Conservation (phyloP, 2,113 vertebrate species). For the Prunella fulvescens region DNA sequence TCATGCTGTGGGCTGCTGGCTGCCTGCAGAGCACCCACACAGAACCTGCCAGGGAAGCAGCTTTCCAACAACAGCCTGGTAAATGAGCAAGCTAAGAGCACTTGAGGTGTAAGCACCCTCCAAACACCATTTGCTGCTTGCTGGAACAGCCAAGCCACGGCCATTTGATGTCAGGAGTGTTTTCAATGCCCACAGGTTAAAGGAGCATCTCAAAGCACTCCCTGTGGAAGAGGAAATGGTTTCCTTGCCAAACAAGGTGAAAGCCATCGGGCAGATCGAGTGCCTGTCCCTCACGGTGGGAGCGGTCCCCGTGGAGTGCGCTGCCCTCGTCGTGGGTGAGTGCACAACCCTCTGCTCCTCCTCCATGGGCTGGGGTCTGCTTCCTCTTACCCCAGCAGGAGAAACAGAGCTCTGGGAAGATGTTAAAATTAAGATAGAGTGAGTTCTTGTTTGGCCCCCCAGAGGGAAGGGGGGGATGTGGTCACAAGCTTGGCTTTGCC, state of each 20-base stretch:
- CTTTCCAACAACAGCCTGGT: rapidly evolving
- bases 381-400: background rate
- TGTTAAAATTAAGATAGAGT: background rate
- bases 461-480: background rate
- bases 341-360: background rate
- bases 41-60: background rate
- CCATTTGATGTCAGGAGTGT: background rate
- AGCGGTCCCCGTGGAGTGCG: constrained; percentile 64
- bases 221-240: constrained; percentile 61
- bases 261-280: constrained; percentile 73
- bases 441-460: background rate
- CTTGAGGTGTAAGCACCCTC: background rate
- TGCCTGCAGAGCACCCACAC: background rate
- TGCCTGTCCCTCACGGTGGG: constrained; percentile 71
- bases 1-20: background rate
- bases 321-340: constrained; percentile 77
- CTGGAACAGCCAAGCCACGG: rapidly evolving
- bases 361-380: rapidly evolving
- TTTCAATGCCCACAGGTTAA: constrained; percentile 67
- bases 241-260: constrained; percentile 43
- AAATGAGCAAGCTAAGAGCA: background rate
- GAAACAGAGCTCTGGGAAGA: background rate
- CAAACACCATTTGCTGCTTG: background rate
- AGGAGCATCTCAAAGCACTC: constrained; percentile 70
- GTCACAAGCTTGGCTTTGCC: background rate